phyloP scores from a whole-genome alignment of 2,797 vertebrate species.

The Premnoplex brunnescens region DNA sequence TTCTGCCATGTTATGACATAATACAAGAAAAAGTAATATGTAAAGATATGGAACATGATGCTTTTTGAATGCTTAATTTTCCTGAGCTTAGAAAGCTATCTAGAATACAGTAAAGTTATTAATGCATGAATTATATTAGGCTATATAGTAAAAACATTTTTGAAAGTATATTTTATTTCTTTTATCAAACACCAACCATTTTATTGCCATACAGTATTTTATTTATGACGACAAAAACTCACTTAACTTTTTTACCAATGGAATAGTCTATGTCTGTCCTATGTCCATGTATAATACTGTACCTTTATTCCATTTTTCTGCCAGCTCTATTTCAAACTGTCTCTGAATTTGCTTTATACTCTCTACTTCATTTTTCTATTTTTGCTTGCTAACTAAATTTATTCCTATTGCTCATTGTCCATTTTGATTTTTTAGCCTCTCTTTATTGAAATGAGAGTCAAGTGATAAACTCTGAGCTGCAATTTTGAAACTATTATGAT shows the following conservation, averaged over 20 bases:
- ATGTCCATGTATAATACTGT: background rate
- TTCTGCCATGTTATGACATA: background rate
- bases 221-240: background rate
- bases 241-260: background rate
- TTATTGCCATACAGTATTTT: background rate
- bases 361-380: background rate
- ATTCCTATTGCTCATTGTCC: background rate
- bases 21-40: background rate
- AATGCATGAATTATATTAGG: background rate
- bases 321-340: background rate
- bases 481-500: slow-evolving; percentile 28
- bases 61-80: background rate
- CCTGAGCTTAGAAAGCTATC: background rate
- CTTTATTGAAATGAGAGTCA: slow-evolving; percentile 23
- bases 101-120: background rate
- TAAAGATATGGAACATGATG: background rate
- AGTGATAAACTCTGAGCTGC: slow-evolving; percentile 32
- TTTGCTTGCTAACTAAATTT: background rate
- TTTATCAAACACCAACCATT: background rate
- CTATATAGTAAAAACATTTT: background rate
- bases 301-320: background rate
- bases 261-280: background rate
- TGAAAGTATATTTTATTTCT: background rate
- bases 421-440: background rate
- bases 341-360: background rate